Evolutionary conservation across 2,113 vertebrate species (phyloP), one percentile per base, ranked within the genome.

Genomic region (Todiramphus chloris): DNA sequence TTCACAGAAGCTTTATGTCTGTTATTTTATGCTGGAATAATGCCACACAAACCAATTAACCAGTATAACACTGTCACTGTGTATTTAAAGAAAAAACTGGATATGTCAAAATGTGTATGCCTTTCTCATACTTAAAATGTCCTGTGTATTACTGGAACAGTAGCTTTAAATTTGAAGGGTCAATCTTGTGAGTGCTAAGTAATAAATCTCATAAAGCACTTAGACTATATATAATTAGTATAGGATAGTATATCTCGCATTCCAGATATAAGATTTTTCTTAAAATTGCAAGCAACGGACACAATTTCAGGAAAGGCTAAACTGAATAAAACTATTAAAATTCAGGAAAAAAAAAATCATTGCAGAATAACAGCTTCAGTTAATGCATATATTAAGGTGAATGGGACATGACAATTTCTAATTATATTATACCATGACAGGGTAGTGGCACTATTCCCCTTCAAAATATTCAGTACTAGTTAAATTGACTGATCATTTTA

Each of bases 21-120:
- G 30, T 51, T 96, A 92, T 88, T 83, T 88, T 91, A 63, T 64
- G 33, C 69, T 87, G 77, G 46, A 89, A 87, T 89, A 92, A 89
- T 72, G 48, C 24, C 3, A 6, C 28, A 83, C 39, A 69, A 92
- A 77, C 76, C 46, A 90, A 88, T 95, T 94, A 94, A 31, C 17
- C 55, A 63, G 8, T 41, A 37, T 37, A 76, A 67, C 14, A 80
- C 15, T 39, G 27, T 77, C 74, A 75, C 43, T 55, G 5, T 33
- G 20, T 31, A 80, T 64, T 70, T 56, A 43, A 67, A 63, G n/a
- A 30, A 83, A 93, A 55, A 80, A 69, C 31, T 12, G 10, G 11
- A 74, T 43, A 25, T 20, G 3, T 7, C 8, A 41, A 92, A 92
- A 67, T 46, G 15, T 58, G 7, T 66, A 51, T 81, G n/a, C 11